Evolutionary conservation across 2,888 invertebrate species (phyloP).

Genomic region (Carterocephalus palaemon): DNA sequence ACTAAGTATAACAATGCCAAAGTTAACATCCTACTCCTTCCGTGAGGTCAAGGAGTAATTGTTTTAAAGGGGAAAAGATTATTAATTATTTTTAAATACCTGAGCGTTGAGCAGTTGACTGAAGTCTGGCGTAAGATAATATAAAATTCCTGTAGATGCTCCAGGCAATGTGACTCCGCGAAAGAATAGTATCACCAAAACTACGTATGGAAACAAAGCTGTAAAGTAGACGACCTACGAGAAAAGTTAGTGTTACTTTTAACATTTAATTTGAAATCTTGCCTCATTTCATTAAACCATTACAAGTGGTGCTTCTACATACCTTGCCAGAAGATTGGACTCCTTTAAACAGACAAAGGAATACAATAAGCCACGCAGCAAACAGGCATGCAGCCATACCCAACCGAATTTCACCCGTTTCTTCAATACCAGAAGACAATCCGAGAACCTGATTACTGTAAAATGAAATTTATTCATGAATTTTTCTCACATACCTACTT

Average conservation of each 20-base stretch:
- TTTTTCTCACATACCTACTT: no score
- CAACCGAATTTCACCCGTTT: conserved; percentile 82
- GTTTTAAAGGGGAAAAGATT: no score
- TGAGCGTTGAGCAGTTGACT: conserved; percentile 84
- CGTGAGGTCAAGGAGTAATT: no score
- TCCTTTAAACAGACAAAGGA: conserved; percentile 87
- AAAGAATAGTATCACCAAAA: conserved; percentile 85
- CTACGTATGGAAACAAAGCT: conserved; percentile 86
- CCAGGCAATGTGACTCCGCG: conserved; percentile 89
- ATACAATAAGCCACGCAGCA: conserved; percentile 88
- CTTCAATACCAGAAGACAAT: conserved; percentile 85
- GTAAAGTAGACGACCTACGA: conserved; percentile 86
- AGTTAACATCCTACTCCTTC: no score
- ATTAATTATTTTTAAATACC: conserved; percentile 60
- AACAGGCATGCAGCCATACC: conserved; percentile 86
- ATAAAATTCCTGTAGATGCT: conserved; percentile 86
- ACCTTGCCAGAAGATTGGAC: conserved; percentile 89
- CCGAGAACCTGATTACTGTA: conserved; percentile 81
- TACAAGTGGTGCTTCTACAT: no score
- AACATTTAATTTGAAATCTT: no score
- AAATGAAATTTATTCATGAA: no score
- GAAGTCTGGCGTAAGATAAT: conserved; percentile 89
- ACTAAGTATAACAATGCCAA: no score
- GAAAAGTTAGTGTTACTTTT: conserved; percentile 26
- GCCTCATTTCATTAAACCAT: no score